Evolutionary conservation across 2,113 vertebrate genomes (phyloP).

Genomic region (Eulemur rufifrons): DNA sequence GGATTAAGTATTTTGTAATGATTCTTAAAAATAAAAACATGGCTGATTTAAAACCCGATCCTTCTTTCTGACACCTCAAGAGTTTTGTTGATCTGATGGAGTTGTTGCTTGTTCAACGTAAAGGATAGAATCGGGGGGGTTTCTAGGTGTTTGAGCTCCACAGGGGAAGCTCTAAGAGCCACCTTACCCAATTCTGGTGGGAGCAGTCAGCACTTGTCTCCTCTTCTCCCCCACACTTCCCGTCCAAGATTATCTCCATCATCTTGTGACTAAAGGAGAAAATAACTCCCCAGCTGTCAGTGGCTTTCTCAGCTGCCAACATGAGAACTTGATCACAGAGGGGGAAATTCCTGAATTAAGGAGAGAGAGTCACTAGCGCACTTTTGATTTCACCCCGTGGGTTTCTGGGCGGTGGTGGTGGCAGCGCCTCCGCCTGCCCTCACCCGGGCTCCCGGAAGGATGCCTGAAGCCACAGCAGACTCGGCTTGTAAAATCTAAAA

Average conservation of each 20-base stretch:
- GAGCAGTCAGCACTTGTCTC: background rate
- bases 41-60: background rate
- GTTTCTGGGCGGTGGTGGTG: background rate
- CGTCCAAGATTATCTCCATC: slow-evolving; percentile 64
- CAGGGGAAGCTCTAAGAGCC: background rate
- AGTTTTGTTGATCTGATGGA: background rate
- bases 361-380: background rate
- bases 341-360: slow-evolving; percentile 24
- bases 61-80: background rate
- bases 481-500: background rate
- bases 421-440: background rate
- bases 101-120: background rate
- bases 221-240: slow-evolving; percentile 45
- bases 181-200: slow-evolving; percentile 27
- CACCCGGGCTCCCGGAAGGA: background rate
- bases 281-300: slow-evolving; percentile 74
- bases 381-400: background rate
- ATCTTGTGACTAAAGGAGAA: slow-evolving; percentile 73
- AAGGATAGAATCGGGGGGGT: background rate
- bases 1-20: slow-evolving; percentile 50
- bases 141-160: background rate
- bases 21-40: background rate
- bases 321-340: slow-evolving; percentile 1
- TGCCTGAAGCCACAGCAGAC: background rate
- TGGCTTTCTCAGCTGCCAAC: slow-evolving; percentile 56